Conservation (phyloP, 2,888 invertebrate genomes). For the Erebia palarica region DNA sequence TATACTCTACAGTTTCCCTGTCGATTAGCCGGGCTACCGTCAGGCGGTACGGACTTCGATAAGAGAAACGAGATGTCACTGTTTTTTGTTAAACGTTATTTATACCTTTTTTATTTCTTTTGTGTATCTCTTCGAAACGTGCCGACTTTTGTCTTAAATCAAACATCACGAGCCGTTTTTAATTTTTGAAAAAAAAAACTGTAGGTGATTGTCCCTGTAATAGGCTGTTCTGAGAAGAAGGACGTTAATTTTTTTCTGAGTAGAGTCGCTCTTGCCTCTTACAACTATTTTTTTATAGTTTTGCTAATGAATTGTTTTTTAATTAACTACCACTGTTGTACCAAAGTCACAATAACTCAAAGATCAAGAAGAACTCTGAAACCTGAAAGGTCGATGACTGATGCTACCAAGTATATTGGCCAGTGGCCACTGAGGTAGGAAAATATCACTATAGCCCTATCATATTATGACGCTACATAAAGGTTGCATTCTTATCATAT, state of each 20-base stretch:
- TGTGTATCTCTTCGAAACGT: slow-evolving; percentile 51
- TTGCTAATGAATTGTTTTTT: no score
- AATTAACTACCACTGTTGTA: no score
- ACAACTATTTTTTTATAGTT: no score
- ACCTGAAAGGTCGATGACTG: no score
- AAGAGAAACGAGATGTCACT: slow-evolving; percentile 77
- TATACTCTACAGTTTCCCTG: slow-evolving; percentile 52
- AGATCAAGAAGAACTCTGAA: no score
- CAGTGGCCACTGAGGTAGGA: no score
- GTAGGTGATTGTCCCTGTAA: slow-evolving; percentile 33
- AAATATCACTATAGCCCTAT: no score
- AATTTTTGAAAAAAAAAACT: slow-evolving; percentile 48
- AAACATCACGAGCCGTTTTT: slow-evolving; percentile 59
- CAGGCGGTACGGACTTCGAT: slow-evolving; percentile 54
- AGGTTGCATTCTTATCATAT: no score
- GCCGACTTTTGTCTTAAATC: slow-evolving; percentile 70
- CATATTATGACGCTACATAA: no score
- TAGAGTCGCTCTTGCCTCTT: not conserved
- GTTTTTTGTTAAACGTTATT: slow-evolving; percentile 80
- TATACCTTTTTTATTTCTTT: slow-evolving; percentile 67
- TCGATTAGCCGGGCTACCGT: slow-evolving; percentile 55
- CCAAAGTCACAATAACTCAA: no score
- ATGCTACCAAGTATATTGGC: no score
- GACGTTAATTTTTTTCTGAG: slow-evolving; percentile 21
- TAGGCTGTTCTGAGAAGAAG: slow-evolving; percentile 31